These are phyloP conservation scores for Mythimna lalbum DNA, from an alignment of 2,888 invertebrate genomes.

Conservation along the genomic window DNA sequence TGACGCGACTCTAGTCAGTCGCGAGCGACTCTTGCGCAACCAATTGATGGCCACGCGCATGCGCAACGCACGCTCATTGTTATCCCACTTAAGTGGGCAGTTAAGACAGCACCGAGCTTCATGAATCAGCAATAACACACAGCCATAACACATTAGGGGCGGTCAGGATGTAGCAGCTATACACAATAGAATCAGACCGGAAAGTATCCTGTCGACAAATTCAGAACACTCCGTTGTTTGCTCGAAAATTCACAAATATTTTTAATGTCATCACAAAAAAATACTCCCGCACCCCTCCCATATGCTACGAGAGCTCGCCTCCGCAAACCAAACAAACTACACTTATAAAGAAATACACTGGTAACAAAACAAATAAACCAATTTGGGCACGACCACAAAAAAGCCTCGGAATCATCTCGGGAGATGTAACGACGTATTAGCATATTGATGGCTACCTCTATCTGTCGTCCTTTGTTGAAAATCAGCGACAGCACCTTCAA, in stretches of 20 bases:
- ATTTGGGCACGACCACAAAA: constrained; percentile 85
- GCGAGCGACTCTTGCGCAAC: constrained; percentile 53
- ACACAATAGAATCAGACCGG: constrained; percentile 63
- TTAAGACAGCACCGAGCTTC: constrained; percentile 68
- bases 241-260: constrained; percentile 66
- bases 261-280: constrained; percentile 58
- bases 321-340: constrained; percentile 85
- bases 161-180: constrained; percentile 66
- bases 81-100: constrained; percentile 73
- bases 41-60: constrained; percentile 62
- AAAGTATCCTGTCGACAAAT: constrained; percentile 64
- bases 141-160: constrained; percentile 73
- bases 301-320: constrained; percentile 77
- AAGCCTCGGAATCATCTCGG: constrained; percentile 76
- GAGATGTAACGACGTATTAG: constrained; percentile 83
- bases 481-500: constrained; percentile 89
- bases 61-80: constrained; percentile 68
- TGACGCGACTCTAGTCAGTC: constrained; percentile 40
- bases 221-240: constrained; percentile 63
- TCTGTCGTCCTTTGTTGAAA: constrained; percentile 88
- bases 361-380: constrained; percentile 90
- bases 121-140: constrained; percentile 74
- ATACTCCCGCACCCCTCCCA: constrained; percentile 70
- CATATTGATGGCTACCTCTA: constrained; percentile 88
- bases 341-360: constrained; percentile 83